Evolutionary conservation across 2,797 vertebrate genomes (phyloP), one percentile per base, ranked within the genome.

Genomic region (Danio aesculapii): DNA sequence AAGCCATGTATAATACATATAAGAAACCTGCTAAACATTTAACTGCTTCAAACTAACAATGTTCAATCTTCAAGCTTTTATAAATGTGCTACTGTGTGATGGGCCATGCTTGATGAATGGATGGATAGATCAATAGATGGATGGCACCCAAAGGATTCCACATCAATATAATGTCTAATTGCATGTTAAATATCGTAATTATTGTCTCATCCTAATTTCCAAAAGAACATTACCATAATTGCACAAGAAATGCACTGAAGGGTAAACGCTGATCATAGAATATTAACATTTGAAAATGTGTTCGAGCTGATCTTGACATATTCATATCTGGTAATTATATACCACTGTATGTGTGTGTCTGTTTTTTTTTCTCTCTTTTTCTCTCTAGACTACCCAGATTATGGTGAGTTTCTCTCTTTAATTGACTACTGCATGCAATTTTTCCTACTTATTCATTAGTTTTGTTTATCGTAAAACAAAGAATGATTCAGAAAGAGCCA

Each of bases 351-450:
- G 19, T 49, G 8, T 71, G 41, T 82, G 16, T 58, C 13, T 58
- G 16, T 64, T 10, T 43, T 64, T 64, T 59, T 39, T 46, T 64
- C 64, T n/a, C n/a, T 30, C 78, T 66, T 78, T 55, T 79, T 58
- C 61, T 64, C 64, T 58, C 17, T 14, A 85, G 86, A 89, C 70
- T 85, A 88, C 73, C 43, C 19, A 6, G 79, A 79, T 8, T 72
- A 83, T 30, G 71, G 86, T 88, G 83, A 85, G 85, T 83, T 19
- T 9, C 57, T 77, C 58, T 8, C 9, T 72, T 75, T 79, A 70
- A 43, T 70, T 63, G 43, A 76, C 19, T 75, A 12, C 44, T 70
- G 58, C 70, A 83, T 83, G 77, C 10, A 12, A 1, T 63, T 58
- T 73, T 46, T 72, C 3, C 13, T 19, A 49, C 10, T 79, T 17